These are phyloP conservation scores for Leptopilina boulardi DNA, from an alignment of 1,140 invertebrate species.

Conservation along the genomic window DNA sequence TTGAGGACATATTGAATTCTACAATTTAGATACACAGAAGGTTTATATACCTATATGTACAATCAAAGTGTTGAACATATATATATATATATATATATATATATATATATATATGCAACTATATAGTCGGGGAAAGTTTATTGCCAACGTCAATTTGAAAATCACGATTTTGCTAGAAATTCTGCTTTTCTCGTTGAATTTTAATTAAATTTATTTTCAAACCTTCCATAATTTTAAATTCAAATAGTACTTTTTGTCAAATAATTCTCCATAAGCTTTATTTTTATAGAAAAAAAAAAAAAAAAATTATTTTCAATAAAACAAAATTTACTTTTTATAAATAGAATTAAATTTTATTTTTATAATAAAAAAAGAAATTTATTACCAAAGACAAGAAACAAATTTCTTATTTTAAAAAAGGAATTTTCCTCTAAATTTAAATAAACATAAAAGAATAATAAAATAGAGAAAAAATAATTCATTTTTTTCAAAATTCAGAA, in stretches of 20 bases:
- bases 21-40: conserved; percentile 35
- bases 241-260: background rate
- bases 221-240: background rate
- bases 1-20: conserved; percentile 61
- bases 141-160: conserved; percentile 65
- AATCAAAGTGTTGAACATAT: conserved; percentile 41
- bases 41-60: conserved; percentile 44
- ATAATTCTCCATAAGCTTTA: background rate
- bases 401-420: no score
- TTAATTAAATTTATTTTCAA: conserved; percentile 2
- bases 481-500: no score
- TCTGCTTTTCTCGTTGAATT: background rate
- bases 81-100: no score
- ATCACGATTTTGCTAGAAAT: conserved; percentile 53
- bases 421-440: no score
- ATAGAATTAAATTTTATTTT: no score
- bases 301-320: background rate
- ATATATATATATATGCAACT: no score
- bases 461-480: no score
- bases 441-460: no score
- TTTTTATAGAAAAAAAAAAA: background rate
- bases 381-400: no score
- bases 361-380: no score
- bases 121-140: conserved; percentile 61
- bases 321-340: background rate